phyloP scores from a whole-genome alignment of 2,797 vertebrate species.

The Calcarius lapponicus region DNA sequence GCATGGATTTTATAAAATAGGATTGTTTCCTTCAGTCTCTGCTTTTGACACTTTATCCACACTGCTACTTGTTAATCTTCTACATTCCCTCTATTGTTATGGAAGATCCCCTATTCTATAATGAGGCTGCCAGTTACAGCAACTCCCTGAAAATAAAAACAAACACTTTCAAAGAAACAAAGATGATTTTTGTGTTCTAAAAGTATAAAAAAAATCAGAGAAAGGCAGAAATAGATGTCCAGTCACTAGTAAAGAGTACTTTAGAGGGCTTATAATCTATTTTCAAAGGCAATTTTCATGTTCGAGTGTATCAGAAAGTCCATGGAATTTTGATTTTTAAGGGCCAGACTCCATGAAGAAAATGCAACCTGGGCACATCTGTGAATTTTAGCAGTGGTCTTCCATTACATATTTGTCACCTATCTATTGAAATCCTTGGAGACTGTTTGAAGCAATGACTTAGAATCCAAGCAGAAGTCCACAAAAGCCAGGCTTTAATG shows the following conservation, averaged over 20 bases:
- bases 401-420: neutral
- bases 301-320: neutral
- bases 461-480: neutral
- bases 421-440: neutral
- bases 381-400: neutral
- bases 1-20: neutral
- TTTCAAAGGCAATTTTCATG: neutral
- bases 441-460: neutral
- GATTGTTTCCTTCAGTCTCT: neutral
- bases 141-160: neutral
- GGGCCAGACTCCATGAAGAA: neutral
- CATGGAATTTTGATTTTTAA: neutral
- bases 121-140: neutral
- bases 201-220: neutral
- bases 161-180: neutral
- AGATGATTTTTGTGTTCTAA: neutral
- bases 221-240: neutral
- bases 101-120: neutral
- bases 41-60: neutral
- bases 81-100: neutral
- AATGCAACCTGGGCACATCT: neutral
- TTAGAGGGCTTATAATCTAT: neutral
- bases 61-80: neutral
- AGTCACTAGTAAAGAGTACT: neutral
- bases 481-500: neutral